These are phyloP conservation scores for Podabrus alpinus DNA, from an alignment of 2,888 invertebrate genomes.

Conservation along the genomic window DNA sequence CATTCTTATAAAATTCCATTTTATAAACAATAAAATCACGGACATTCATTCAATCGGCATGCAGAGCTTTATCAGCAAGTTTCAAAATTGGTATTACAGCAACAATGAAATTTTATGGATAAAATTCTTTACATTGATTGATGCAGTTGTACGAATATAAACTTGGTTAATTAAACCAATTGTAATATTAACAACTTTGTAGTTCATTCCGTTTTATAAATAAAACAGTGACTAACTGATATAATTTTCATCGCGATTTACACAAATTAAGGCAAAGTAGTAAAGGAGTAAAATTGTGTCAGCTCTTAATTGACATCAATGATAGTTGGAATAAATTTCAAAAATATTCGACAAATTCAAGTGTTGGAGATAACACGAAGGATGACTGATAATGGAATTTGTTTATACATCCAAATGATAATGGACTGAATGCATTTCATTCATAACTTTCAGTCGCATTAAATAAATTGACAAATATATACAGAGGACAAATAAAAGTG, in stretches of 20 bases:
- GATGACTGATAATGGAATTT: neutral
- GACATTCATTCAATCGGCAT: neutral
- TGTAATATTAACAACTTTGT: neutral
- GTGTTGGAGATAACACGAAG: neutral
- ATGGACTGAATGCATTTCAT: neutral
- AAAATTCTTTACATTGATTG: neutral
- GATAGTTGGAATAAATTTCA: neutral
- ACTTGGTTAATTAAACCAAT: neutral
- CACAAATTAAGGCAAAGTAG: neutral
- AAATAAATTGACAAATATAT: neutral
- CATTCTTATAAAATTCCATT: neutral
- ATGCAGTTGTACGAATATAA: neutral
- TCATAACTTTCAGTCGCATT: neutral
- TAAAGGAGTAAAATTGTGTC: neutral
- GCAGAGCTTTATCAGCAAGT: neutral
- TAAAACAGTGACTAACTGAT: neutral
- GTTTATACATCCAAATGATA: neutral
- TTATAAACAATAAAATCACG: neutral
- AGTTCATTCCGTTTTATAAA: neutral
- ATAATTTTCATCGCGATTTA: neutral
- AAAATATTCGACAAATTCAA: neutral
- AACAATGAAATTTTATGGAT: neutral
- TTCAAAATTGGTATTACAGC: neutral
- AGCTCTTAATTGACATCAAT: neutral
- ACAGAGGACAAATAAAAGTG: neutral